These are phyloP conservation scores for Oncorhynchus keta DNA, from an alignment of 2,113 vertebrate species.

Conservation along the genomic window DNA sequence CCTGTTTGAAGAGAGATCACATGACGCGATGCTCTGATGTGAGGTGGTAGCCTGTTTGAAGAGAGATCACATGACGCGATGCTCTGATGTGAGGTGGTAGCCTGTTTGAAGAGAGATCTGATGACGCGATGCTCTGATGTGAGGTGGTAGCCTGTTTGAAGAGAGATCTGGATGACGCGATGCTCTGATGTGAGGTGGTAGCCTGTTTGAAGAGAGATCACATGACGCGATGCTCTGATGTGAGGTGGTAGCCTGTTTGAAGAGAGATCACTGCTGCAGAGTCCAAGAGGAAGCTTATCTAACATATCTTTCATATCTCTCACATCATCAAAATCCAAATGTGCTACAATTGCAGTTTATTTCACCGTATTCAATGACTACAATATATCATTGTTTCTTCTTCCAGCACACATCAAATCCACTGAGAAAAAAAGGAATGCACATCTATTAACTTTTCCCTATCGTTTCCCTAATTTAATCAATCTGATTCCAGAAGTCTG, in stretches of 20 bases:
- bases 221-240: neutral
- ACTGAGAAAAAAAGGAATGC: neutral
- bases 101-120: neutral
- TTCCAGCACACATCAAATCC: no score
- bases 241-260: neutral
- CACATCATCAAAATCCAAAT: neutral
- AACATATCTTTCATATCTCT: neutral
- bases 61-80: constrained; percentile 9
- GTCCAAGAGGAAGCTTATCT: neutral
- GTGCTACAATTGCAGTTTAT: no score
- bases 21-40: no score
- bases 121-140: no score
- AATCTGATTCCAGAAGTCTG: neutral
- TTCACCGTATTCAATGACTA: no score
- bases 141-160: no score
- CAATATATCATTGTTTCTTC: no score
- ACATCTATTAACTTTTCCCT: neutral
- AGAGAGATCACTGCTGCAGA: neutral
- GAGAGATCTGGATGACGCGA: no score
- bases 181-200: no score
- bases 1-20: no score
- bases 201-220: constrained; percentile 5
- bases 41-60: no score
- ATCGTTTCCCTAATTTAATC: neutral
- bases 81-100: neutral